Conservation (phyloP, 2,888 invertebrate genomes). For the Venusia cambrica region DNA sequence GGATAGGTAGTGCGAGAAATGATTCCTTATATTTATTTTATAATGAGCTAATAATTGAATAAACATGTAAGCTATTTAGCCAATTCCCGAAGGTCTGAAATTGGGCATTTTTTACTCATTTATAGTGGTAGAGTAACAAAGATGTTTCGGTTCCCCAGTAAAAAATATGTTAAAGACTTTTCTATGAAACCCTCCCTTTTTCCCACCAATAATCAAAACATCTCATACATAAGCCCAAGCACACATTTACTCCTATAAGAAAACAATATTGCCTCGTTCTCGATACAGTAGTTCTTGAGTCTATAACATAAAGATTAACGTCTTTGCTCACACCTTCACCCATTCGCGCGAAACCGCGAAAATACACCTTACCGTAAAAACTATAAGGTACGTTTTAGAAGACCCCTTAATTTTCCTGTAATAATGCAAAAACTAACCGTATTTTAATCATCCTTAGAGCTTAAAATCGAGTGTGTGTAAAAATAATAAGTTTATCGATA, state of each 20-base stretch:
- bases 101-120: too few relatives aligned
- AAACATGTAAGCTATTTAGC: too few relatives aligned
- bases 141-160: too few relatives aligned
- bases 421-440: constrained; percentile 5
- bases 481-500: constrained; percentile 20
- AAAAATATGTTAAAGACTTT: constrained; percentile 1
- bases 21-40: too few relatives aligned
- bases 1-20: too few relatives aligned
- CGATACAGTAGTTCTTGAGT: constrained; percentile 28
- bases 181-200: constrained; percentile 4
- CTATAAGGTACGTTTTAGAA: constrained; percentile 31
- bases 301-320: constrained; percentile 46
- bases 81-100: too few relatives aligned
- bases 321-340: constrained; percentile 47
- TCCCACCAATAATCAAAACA: constrained; percentile 7
- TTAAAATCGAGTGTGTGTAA: constrained; percentile 3
- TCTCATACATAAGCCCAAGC: constrained; percentile 18
- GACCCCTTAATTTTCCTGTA: background rate
- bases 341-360: constrained; percentile 28
- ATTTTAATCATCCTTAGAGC: background rate
- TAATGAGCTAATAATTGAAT: too few relatives aligned
- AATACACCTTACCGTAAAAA: constrained; percentile 23
- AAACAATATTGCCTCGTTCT: constrained; percentile 28
- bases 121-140: too few relatives aligned
- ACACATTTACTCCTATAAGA: constrained; percentile 38